A percentile compares a stretch with the other conserved stretches of the same genome.
These are phyloP conservation scores for Lottia scabra DNA, from an alignment of 2,888 invertebrate species.

Conservation along the genomic window DNA sequence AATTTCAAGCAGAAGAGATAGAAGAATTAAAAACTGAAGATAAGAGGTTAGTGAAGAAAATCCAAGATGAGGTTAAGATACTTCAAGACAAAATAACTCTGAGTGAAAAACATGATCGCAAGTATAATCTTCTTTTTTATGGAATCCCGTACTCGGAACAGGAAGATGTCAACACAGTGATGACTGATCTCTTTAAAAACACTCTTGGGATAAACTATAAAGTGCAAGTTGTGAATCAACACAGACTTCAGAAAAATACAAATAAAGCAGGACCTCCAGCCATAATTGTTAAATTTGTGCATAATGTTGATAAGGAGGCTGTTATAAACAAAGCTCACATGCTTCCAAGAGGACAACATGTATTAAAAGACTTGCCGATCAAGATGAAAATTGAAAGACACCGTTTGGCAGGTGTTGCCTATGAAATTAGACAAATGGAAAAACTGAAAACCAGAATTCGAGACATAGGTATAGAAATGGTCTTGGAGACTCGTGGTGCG, in stretches of 20 bases:
- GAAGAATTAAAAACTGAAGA: too few species aligned
- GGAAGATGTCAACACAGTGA: background rate
- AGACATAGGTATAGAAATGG: background rate
- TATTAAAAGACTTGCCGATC: background rate
- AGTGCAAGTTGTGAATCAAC: background rate
- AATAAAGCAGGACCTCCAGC: background rate
- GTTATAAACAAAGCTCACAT: background rate
- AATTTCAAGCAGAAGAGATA: too few species aligned
- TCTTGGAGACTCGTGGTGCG: background rate
- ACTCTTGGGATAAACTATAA: background rate
- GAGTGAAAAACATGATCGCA: too few species aligned
- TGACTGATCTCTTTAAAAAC: background rate
- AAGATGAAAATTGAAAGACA: background rate
- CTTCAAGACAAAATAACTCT: too few species aligned
- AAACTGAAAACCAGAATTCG: background rate
- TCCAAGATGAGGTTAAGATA: too few species aligned
- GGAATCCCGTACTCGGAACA: background rate
- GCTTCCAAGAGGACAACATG: background rate
- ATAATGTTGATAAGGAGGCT: background rate
- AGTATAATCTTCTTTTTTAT: slow-evolving; percentile 4
- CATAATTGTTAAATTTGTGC: background rate
- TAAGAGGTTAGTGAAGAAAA: too few species aligned
- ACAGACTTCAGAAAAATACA: background rate
- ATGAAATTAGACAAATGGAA: background rate
- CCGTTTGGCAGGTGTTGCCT: background rate